phyloP scores from a whole-genome alignment of 2,888 invertebrate genomes.

The Leucophenga maculata region DNA sequence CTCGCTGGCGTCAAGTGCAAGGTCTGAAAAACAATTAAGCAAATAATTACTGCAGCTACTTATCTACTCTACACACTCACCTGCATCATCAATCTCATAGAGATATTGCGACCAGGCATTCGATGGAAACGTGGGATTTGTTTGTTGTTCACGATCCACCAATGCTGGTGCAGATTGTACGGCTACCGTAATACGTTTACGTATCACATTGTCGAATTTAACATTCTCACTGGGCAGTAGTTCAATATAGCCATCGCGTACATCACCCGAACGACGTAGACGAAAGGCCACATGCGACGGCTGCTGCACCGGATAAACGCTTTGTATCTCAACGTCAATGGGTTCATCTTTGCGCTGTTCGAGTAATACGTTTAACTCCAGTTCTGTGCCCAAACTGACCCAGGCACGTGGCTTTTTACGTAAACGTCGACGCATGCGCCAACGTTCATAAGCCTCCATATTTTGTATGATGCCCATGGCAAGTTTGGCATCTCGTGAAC shows the following conservation, averaged over 20 bases:
- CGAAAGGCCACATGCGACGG: constrained; percentile 73
- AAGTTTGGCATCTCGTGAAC: constrained; percentile 70
- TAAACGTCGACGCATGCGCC: constrained; percentile 75
- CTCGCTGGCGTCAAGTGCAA: constrained; percentile 55
- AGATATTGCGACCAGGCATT: constrained; percentile 81
- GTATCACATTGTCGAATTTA: constrained; percentile 75
- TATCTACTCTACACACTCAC: constrained; percentile 40
- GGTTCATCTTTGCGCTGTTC: constrained; percentile 75
- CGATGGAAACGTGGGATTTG: constrained; percentile 78
- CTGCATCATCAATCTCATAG: constrained; percentile 71
- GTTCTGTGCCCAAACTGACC: constrained; percentile 78
- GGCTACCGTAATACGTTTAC: constrained; percentile 75
- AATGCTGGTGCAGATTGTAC: constrained; percentile 76
- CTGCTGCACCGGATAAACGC: constrained; percentile 75
- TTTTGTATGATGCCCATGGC: constrained; percentile 74
- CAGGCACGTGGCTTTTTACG: constrained; percentile 76
- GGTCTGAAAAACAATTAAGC: constrained; percentile 39
- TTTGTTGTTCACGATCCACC: constrained; percentile 76
- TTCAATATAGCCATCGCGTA: constrained; percentile 81
- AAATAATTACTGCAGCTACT: not conserved
- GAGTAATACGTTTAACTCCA: constrained; percentile 75
- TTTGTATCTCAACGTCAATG: constrained; percentile 80
- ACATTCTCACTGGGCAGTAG: constrained; percentile 74
- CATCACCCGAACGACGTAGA: constrained; percentile 75
- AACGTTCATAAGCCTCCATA: constrained; percentile 73